Evolutionary conservation across 23 tunicate genomes (phyloP), one percentile per base, ranked within the genome.

Genomic region (Ciona savignyi): DNA sequence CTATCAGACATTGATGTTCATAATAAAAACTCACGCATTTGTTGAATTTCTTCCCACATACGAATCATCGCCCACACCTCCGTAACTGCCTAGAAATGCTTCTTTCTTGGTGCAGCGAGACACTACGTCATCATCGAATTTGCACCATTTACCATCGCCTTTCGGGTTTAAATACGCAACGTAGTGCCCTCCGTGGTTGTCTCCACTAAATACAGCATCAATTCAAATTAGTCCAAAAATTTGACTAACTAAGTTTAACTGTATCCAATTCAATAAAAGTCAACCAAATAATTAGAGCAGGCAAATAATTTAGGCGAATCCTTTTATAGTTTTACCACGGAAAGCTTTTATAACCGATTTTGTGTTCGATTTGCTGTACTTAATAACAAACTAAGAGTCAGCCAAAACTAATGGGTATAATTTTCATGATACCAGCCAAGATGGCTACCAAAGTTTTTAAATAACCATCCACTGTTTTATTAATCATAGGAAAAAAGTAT

Each of bases 111-210:
- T 61, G 71, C 98, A 92, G 1, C 93, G 64, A 2, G 98, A 85
- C 29, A 92, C 98, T 1, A 92, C 98, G 68, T 92, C 98, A 77
- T 92, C 98, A 77, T 92, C 98, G 68, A 92, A 92, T 67, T 92
- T 92, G 48, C 74, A 92, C 98, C 98, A 92, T 35, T 92, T 92
- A 29, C 93, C 98, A 73, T 92, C 93, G 4, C 98, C 98, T 61
- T 71, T 76, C 98, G 22, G 98, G 70, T 92, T 92, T 25, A 92
- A 35, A 73, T 85, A 92, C 2, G 98, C 84, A 26, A 92, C 93
- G 51, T 92, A 92, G 72, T 92, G 98, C 1, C 98, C 98, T n/a
- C 98, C 98, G 63, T 92, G 93, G 65, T 92, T 92, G 73, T 92
- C 98, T 25, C 98, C 98, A 77, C 93, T 88, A 33, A 80, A 35